These are phyloP conservation scores for Hypotaenidia philippensis DNA, from an alignment of 2,797 vertebrate genomes.

Conservation along the genomic window DNA sequence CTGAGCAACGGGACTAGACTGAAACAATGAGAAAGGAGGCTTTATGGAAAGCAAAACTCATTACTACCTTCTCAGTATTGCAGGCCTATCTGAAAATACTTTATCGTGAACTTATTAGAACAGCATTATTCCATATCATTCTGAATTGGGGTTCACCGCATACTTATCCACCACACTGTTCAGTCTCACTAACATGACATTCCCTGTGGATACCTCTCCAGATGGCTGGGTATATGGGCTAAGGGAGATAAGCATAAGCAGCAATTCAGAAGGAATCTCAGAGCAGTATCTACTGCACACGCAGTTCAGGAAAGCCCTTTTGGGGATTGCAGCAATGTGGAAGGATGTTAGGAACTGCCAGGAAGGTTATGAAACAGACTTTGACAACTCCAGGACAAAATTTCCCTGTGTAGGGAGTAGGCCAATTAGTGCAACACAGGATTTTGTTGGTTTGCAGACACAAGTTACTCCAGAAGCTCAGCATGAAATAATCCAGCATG, in stretches of 20 bases:
- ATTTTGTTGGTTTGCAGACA: background rate
- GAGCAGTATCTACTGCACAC: background rate
- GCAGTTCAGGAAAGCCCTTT: background rate
- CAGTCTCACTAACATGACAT: background rate
- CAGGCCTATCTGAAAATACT: background rate
- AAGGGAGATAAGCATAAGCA: background rate
- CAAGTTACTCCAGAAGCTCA: background rate
- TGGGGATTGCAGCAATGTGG: background rate
- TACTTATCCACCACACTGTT: rapidly evolving
- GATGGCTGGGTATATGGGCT: background rate
- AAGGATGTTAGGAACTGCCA: background rate
- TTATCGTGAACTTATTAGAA: background rate
- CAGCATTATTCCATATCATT: background rate
- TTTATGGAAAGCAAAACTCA: background rate
- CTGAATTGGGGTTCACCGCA: background rate
- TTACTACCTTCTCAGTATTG: background rate
- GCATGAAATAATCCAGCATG: background rate
- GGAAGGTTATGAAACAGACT: background rate
- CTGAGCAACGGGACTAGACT: background rate
- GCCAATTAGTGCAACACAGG: background rate
- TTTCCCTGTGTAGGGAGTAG: background rate
- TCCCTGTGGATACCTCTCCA: background rate
- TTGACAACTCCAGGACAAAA: background rate
- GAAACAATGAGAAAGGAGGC: background rate
- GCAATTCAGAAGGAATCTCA: background rate